phyloP scores from a whole-genome alignment of 2,113 vertebrate species.

The Campylomormyrus tamandua region DNA sequence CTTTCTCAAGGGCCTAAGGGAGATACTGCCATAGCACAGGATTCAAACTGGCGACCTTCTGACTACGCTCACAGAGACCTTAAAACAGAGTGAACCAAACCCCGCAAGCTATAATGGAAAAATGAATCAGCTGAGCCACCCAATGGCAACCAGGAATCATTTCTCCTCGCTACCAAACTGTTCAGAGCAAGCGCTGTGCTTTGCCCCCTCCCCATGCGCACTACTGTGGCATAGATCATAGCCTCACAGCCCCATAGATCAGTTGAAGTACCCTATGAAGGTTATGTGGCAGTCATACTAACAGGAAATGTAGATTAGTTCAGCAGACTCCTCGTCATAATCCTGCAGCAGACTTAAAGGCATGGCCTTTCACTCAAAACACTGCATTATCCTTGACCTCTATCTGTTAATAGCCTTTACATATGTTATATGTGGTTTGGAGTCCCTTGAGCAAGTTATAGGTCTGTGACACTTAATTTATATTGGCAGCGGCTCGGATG shows the following conservation, averaged over 20 bases:
- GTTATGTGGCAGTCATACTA: not conserved
- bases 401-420: not conserved
- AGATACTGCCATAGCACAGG: not conserved
- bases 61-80: not conserved
- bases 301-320: not conserved
- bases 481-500: not conserved
- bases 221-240: not conserved
- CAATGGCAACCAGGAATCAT: not conserved
- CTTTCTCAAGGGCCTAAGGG: not conserved
- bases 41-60: not conserved
- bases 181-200: not conserved
- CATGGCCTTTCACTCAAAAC: not conserved
- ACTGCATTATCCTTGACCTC: not conserved
- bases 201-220: not conserved
- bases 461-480: not conserved
- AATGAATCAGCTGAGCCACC: not conserved
- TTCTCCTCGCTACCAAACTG: not conserved
- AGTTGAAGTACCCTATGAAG: not conserved
- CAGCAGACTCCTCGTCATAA: not conserved
- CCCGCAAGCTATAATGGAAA: conserved; percentile 7
- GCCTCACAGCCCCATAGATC: not conserved
- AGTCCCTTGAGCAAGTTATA: not conserved
- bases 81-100: not conserved
- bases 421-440: not conserved
- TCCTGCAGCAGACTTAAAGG: not conserved